Percentiles rank a stretch among this genome's conserved stretches.
These are phyloP conservation scores for Romanomermis culicivorax DNA, from an alignment of 2,888 invertebrate genomes.

Conservation along the genomic window DNA sequence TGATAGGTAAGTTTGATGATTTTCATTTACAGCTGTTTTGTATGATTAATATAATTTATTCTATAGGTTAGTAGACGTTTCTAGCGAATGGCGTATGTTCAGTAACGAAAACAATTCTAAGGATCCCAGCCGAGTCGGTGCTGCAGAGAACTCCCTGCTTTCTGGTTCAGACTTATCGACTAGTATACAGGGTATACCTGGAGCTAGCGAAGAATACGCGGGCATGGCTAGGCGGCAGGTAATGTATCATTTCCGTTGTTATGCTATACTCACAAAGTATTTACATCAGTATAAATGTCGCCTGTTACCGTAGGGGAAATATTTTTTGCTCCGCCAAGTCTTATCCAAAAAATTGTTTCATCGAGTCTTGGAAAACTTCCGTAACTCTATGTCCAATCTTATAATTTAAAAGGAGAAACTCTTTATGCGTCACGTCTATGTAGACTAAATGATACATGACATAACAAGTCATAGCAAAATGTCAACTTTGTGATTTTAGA, in stretches of 20 bases:
- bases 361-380: too few species aligned
- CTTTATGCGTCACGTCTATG: too few species aligned
- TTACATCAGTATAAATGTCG: neutral
- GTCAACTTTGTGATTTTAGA: too few species aligned
- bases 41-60: neutral
- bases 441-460: too few species aligned
- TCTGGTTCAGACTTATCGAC: conserved; percentile 90
- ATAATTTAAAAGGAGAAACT: too few species aligned
- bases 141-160: conserved; percentile 85
- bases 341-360: neutral
- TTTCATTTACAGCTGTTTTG: neutral
- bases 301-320: neutral
- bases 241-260: neutral
- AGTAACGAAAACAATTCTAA: conserved; percentile 89
- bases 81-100: conserved; percentile 98
- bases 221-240: conserved; percentile 1
- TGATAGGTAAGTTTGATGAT: conserved; percentile 50
- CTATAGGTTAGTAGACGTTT: conserved; percentile 87
- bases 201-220: conserved; percentile 11
- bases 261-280: neutral
- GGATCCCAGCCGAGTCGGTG: conserved; percentile 98
- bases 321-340: neutral
- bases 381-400: too few species aligned
- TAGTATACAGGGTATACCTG: conserved; percentile 48
- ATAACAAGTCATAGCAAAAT: too few species aligned